Base-by-base conservation (phyloP, 1,140 invertebrate genomes). In the Drosophila parvula region DNA sequence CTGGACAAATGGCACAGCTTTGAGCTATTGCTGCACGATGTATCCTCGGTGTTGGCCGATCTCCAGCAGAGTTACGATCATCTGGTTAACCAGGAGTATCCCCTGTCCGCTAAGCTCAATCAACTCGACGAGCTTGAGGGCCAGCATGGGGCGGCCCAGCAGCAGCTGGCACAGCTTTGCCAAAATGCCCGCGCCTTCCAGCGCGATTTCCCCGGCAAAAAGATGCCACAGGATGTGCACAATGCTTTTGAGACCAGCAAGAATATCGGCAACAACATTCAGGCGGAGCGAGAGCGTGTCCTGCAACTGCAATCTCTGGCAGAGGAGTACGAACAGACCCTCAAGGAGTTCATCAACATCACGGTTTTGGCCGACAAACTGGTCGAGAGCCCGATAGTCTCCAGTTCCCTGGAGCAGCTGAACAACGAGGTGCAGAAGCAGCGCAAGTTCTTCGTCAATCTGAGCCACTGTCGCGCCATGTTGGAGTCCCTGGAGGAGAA, bases 371-470 rank as follows among this genome's bases (percentile, higher is more conserved):
- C 97, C 4, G 95, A 97, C 90, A 95, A 95, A 48, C 91, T 97
- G 30, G 92, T 97, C 4, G 95, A 96, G 45, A 95, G 94, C 78
- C 95, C 95, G 16, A 95, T 97, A 32, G 94, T 94, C 3, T 96
- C 96, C 1, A 94, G 93, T 41, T 95, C 95, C 75, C 92, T 97
- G 58, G 94, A 96, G 78, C 95, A 97, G 79, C 92, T 97, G 10
- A 96, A 96, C 79, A 96, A 97, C 81, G 97, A 97, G 93, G 96
- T 97, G 92, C 96, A 97, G 76, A 97, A 97, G 83, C 96, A 97
- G 85, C 94, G 96, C 44, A 97, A 97, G 83, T 97, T 97, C 92
- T 97, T 98, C 84, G 95, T 96, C 0, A 97, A 97, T 79, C 91
- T 98, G 10, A 97, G 96, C 80, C 96, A 97, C 65, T 97, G 97